Conservation (phyloP, 1,140 invertebrate species). For the Globodera rostochiensis region DNA sequence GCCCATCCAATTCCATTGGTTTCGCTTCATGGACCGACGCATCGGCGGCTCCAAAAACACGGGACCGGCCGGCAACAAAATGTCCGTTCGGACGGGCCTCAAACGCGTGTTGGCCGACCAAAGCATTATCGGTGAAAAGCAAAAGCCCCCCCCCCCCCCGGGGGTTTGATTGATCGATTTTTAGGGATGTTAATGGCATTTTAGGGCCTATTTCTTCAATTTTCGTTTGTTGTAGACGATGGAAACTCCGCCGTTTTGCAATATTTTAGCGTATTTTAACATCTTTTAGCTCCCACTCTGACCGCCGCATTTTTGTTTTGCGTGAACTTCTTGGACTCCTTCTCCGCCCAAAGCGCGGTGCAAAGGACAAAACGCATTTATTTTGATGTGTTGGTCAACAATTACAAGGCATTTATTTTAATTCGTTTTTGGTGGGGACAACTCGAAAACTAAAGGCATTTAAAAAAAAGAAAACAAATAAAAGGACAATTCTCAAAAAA, state of each 20-base stretch:
- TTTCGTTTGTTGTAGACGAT: too few relatives aligned
- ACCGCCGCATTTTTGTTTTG: constrained; percentile 39
- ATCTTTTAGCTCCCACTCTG: constrained; percentile 7
- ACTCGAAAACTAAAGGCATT: constrained; percentile 7
- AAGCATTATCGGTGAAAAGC: constrained; percentile 10
- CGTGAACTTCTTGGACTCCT: constrained; percentile 40
- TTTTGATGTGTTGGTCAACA: constrained; percentile 42
- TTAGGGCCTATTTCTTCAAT: too few relatives aligned
- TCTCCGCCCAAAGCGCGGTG: constrained; percentile 31
- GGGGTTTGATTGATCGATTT: too few relatives aligned
- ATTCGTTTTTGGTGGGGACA: constrained; percentile 7
- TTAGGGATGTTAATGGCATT: too few relatives aligned
- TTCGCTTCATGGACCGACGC: constrained; percentile 33
- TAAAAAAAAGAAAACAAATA: too few relatives aligned
- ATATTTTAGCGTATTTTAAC: too few relatives aligned
- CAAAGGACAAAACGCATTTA: constrained; percentile 30
- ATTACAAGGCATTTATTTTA: constrained; percentile 39
- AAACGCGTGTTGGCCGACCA: constrained; percentile 41
- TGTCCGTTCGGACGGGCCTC: constrained; percentile 34
- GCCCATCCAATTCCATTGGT: constrained; percentile 48
- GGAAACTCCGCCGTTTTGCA: too few relatives aligned
- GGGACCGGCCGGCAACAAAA: not conserved
- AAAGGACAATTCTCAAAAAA: too few relatives aligned
- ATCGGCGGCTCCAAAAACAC: constrained; percentile 5
- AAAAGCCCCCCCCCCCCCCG: too few relatives aligned